Evolutionary conservation across 2,888 invertebrate genomes (phyloP).

Genomic region (Drosophila recens): DNA sequence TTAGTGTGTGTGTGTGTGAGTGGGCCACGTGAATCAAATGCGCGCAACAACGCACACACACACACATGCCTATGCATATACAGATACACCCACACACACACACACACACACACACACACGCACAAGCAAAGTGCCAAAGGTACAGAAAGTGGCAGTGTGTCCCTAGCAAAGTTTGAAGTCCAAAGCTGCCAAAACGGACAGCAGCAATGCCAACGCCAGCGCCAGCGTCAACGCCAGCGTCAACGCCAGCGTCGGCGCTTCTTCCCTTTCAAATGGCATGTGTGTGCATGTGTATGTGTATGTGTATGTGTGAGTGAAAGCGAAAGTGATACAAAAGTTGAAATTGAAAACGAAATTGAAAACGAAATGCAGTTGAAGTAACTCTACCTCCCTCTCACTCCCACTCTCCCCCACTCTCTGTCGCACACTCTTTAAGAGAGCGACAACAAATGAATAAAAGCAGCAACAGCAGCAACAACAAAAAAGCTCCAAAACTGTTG

Average conservation of each 20-base stretch:
- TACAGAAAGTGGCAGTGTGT: conserved; percentile 65
- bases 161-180: conserved; percentile 43
- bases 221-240: conserved; percentile 12
- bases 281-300: conserved; percentile 36
- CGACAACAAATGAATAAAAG: conserved; percentile 29
- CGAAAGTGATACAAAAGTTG: conserved; percentile 1
- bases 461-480: conserved; percentile 19
- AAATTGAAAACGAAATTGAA: conserved; percentile 44
- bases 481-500: conserved; percentile 75
- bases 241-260: conserved; percentile 26
- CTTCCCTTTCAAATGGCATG: conserved; percentile 31
- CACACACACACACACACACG: conserved; percentile 3
- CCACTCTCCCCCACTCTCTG: neutral
- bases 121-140: conserved; percentile 33
- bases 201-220: conserved; percentile 16
- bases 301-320: conserved; percentile 41
- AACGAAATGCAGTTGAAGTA: conserved; percentile 12
- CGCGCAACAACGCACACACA: conserved; percentile 62
- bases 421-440: conserved; percentile 1
- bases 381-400: neutral
- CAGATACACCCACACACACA: conserved; percentile 3
- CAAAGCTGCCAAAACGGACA: conserved; percentile 29
- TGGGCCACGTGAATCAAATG: conserved; percentile 76
- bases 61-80: neutral
- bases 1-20: conserved; percentile 40